Conservation (phyloP, 2,113 vertebrate genomes). For the Upupa epops region DNA sequence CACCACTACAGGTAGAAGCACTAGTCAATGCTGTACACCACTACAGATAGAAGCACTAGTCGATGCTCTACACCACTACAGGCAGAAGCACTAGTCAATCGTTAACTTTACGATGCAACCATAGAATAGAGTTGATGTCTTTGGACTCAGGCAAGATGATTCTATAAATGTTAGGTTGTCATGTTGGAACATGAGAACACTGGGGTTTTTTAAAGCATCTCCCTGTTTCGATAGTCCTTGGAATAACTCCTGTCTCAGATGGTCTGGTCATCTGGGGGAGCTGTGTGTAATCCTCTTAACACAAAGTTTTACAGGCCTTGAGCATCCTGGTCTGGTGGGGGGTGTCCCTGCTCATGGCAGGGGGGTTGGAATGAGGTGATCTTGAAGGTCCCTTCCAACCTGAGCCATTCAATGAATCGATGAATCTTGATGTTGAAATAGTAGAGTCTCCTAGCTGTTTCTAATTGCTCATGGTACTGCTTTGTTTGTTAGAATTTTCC, state of each 20-base stretch:
- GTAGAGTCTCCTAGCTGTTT: not conserved
- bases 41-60: too few relatives aligned
- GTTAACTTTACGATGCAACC: not conserved
- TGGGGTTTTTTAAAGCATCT: not conserved
- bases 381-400: too few relatives aligned
- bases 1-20: too few relatives aligned
- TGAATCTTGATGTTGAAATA: not conserved
- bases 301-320: constrained; percentile 67
- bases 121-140: not conserved
- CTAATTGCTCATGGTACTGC: not conserved
- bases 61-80: not conserved
- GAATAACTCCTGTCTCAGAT: not conserved
- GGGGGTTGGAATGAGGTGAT: too few relatives aligned
- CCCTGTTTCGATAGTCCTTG: not conserved
- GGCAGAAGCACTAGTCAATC: not conserved
- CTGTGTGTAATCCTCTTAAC: not conserved
- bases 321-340: too few relatives aligned
- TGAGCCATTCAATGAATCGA: too few relatives aligned
- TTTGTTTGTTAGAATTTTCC: not conserved
- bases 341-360: too few relatives aligned
- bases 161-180: not conserved
- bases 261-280: not conserved
- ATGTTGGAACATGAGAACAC: not conserved
- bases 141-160: not conserved
- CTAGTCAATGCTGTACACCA: too few relatives aligned